Base-by-base conservation (phyloP, 1,140 invertebrate species). In the Drosophila tani region DNA sequence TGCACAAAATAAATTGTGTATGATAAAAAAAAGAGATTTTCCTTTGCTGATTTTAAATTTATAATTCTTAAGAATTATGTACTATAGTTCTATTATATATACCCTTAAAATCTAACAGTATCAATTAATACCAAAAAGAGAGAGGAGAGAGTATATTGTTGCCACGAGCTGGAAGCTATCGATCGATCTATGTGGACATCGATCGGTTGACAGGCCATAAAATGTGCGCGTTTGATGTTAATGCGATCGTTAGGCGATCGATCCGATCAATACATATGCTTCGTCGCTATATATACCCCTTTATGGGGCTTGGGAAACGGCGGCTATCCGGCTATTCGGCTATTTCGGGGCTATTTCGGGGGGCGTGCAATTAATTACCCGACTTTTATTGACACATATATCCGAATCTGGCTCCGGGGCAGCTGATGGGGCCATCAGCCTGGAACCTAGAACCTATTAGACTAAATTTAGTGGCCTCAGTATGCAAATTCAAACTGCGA, bases 141-240 rank as follows among this genome's bases (percentile, higher is more conserved):
- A 41, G 55, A 53, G 60, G 75, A 73, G 59, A 64, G 57, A 73
- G 45, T 71, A 35, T 19, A 50, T 71, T 51, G 53, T 27, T 24
- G 67, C 67, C 69, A 73, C 69, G 69, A 71, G 51, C 19, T 43
- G 27, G 51, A 1, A 49, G 27, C 69, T 29, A 60, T 71, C 69
- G 69, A 73, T 71, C 53, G 69, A 71, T 73, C 69, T 38, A 50
- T 70, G 66, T 27, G 69, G 51, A 47, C 43, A 69, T 24, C 51
- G 45, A 59, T 73, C 67, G 69, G 69, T 71, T 69, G 75, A 78
- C 75, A 78, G 75, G 55, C 69, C 49, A 83, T 83, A 83, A 88
- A 88, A 78, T 56, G 71, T 84, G 73, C 84, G 70, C 80, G 79
- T 87, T 87, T 87, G 68, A 77, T 77, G 71, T 83, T 77, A 77